Evolutionary conservation across 1,140 invertebrate genomes (phyloP), one percentile per base, ranked within the genome.

Genomic region (Pseudomyrmex pallidus): DNA sequence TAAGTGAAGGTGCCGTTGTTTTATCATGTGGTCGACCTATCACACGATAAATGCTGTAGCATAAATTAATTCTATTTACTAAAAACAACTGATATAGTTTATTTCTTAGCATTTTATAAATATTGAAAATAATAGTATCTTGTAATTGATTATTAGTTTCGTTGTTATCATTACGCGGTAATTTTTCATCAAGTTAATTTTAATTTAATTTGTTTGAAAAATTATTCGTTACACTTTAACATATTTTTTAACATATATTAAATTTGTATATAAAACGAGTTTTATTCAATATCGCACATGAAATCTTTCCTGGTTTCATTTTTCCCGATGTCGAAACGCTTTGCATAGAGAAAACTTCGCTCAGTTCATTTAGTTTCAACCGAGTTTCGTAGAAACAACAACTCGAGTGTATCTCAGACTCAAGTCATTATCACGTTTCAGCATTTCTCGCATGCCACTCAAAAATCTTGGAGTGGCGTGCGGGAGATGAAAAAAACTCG

Each of bases 301-400:
- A 77, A 72, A 72, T 61, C 8, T 8, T 17, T 4, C 9, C 13
- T 70, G 25, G 10, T 50, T 25, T 20, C 44, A 1, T 3, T 10
- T 50, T 84, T 90, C 84, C 89, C 87, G 77, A 85, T 73, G 77
- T 84, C 73, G 66, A 89, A 88, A 87, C 78, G 77, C 84, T 87
- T 86, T 85, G 86, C 84, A 77, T 85, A 64, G 66, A 17, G 63
- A 54, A 87, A 91, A 83, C 74, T 84, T 84, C 83, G 68, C 62
- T 72, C 86, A 35, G 77, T 88, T 90, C 90, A 91, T 91, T 91
- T 91, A 85, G 77, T 46, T 90, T 85, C 78, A 52, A 63, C 72
- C 83, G 57, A 72, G 73, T 83, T 56, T 56, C 64, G 85, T 84
- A 88, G 90, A 90, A 87, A 90, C 85, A 90, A 87, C 57, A 90